Evolutionary conservation across 2,888 invertebrate species (phyloP), one percentile per base, ranked within the genome.

Genomic region (Anaspis maculata): DNA sequence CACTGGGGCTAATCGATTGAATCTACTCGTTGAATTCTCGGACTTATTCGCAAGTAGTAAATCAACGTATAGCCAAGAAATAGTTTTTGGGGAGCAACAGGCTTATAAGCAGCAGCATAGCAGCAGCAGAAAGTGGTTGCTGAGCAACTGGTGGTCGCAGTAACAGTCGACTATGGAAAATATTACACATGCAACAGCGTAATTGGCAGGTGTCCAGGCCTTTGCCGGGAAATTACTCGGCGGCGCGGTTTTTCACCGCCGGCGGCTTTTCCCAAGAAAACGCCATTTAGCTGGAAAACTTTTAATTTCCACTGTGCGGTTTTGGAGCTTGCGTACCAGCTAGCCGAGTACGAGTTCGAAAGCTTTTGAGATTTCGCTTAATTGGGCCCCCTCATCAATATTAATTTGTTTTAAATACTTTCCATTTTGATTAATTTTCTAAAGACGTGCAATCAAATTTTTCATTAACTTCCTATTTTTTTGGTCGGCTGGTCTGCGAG

Each of bases 121-220:
- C 34, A 36, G 41, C 38, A 27, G 24, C 24, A 15, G 34, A 34
- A 37, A 41, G 31, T 36, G 37, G 39, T 30, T 27, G n/a, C n/a
- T 19, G 37, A 48, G 52, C 52, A 52, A 52, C 52, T 49, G 43
- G 52, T 52, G 50, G 51, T 43, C 37, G 42, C 34, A 39, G 37
- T 43, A 35, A 42, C 34, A 39, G 37, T 27, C 41, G 40, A 39
- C 46, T 45, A 42, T 47, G 45, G 54, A 60, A 61, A 59, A 58
- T 59, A 60, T 61, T 57, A 59, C 59, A 56, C 61, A 61, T 62
- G 62, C 62, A 62, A 60, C 60, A 62, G 55, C 38, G 52, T 62
- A 62, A 64, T 62, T 64, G 62, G 62, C 64, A 61, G 58, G 57
- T 56, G 51, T 54, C 56, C 56, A 56, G 39, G 27, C 32, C 39